A percentile compares a stretch with the other conserved stretches of the same genome.
These are phyloP conservation scores for Notiomystis cincta DNA, from an alignment of 2,113 vertebrate species.

Conservation along the genomic window DNA sequence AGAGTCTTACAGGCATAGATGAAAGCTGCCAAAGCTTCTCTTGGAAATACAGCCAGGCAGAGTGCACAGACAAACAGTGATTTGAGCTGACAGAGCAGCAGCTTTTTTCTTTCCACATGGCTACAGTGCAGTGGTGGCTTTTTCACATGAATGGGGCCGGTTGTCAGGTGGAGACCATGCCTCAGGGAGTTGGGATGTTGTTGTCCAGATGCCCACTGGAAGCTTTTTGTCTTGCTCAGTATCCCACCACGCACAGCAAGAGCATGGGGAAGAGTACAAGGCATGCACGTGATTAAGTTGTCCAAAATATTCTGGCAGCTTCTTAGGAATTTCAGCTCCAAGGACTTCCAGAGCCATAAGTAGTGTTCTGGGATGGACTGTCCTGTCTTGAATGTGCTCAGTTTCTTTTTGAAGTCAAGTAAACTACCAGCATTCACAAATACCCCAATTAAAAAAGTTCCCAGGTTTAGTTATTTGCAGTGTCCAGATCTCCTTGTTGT, in stretches of 20 bases:
- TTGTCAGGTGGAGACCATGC: neutral
- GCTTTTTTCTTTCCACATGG: neutral
- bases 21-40: neutral
- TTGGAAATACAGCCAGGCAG: neutral
- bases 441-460: neutral
- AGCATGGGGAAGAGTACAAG: neutral
- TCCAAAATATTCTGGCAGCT: neutral
- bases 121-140: neutral
- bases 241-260: accelerated
- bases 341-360: neutral
- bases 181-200: neutral
- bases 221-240: neutral
- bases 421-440: neutral
- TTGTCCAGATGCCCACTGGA: no score
- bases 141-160: neutral
- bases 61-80: neutral
- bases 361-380: neutral
- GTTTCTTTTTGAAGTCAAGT: neutral
- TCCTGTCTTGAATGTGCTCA: neutral
- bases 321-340: neutral
- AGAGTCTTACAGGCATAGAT: neutral
- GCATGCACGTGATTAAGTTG: accelerated
- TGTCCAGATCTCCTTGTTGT: neutral
- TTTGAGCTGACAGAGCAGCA: neutral
- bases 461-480: neutral